A percentile compares a stretch with the other conserved stretches of the same genome.
Evolutionary conservation across 2,888 invertebrate genomes (phyloP).

Genomic region (Platerodrilus igneus): DNA sequence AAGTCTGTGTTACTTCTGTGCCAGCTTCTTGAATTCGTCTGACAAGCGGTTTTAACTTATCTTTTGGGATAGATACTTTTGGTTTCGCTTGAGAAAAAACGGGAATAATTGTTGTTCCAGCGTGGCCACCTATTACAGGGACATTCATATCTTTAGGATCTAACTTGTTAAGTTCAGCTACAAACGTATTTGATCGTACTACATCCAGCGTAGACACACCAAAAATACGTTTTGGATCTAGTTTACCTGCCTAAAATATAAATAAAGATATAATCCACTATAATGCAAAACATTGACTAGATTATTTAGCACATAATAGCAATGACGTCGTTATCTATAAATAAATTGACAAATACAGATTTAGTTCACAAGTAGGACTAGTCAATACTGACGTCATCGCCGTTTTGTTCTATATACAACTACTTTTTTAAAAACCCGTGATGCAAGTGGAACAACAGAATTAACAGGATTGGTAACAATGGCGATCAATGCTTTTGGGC

Average conservation of each 20-base stretch:
- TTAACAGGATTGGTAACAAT: conserved; percentile 99
- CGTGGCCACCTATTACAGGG: conserved; percentile 97
- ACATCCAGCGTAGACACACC: conserved; percentile 97
- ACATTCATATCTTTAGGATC: conserved; percentile 80
- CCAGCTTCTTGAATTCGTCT: conserved; percentile 97
- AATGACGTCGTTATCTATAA: no score
- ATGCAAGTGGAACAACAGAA: conserved; percentile 96
- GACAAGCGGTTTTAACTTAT: conserved; percentile 80
- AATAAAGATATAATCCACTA: no score
- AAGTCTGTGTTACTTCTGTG: conserved; percentile 91
- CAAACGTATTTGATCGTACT: conserved; percentile 90
- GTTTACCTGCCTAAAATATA: conserved; percentile 67
- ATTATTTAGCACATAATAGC: no score
- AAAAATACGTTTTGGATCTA: conserved; percentile 87
- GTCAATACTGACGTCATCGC: no score
- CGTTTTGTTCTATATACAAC: no score
- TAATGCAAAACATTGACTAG: no score
- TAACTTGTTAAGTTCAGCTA: conserved; percentile 86
- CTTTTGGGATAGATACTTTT: conserved; percentile 70
- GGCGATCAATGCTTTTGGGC: conserved; percentile 89
- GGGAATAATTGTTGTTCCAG: conserved; percentile 97
- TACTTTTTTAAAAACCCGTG: conserved; percentile 86
- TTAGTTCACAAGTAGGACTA: no score
- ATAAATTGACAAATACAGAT: no score
- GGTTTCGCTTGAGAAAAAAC: conserved; percentile 90